Percentiles rank a stretch among this genome's conserved stretches.
Conservation (phyloP, 2,888 invertebrate genomes). For the Apotomis capreana region DNA sequence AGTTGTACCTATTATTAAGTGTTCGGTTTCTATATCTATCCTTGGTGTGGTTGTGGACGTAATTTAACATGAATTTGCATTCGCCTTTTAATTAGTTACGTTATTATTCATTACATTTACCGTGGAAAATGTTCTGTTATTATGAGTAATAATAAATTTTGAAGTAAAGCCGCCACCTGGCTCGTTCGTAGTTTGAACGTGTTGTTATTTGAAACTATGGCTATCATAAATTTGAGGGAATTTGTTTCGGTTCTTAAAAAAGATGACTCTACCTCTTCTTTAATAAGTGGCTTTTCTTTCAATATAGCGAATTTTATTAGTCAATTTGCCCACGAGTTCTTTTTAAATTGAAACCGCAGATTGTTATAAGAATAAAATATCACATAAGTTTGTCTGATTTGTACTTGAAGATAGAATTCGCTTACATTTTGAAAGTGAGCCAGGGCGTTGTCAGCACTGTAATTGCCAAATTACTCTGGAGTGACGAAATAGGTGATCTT, state of each 20-base stretch:
- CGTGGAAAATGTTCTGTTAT: constrained; percentile 15
- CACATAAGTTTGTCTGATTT: too few species aligned
- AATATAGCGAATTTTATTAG: neutral
- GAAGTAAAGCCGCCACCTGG: neutral
- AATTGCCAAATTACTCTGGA: too few species aligned
- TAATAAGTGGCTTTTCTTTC: neutral
- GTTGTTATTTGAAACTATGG: constrained; percentile 11
- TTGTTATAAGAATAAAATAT: too few species aligned
- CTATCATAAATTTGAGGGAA: constrained; percentile 8
- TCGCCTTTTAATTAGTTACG: constrained; percentile 6
- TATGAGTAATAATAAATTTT: constrained; percentile 27
- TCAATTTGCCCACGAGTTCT: too few species aligned
- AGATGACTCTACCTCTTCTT: neutral
- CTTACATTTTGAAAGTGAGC: too few species aligned
- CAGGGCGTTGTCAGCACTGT: too few species aligned
- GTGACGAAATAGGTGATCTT: too few species aligned
- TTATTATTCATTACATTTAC: constrained; percentile 15
- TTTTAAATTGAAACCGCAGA: too few species aligned
- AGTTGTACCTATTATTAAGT: constrained; percentile 29
- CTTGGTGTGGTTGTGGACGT: constrained; percentile 26
- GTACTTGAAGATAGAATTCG: too few species aligned
- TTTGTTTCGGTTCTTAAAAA: neutral
- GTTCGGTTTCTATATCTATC: constrained; percentile 21
- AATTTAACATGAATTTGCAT: constrained; percentile 32
- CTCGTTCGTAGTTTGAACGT: constrained; percentile 11